Evolutionary conservation across 2,113 vertebrate species (phyloP), one percentile per base, ranked within the genome.

Genomic region (Sinocyclocheilus rhinocerous): DNA sequence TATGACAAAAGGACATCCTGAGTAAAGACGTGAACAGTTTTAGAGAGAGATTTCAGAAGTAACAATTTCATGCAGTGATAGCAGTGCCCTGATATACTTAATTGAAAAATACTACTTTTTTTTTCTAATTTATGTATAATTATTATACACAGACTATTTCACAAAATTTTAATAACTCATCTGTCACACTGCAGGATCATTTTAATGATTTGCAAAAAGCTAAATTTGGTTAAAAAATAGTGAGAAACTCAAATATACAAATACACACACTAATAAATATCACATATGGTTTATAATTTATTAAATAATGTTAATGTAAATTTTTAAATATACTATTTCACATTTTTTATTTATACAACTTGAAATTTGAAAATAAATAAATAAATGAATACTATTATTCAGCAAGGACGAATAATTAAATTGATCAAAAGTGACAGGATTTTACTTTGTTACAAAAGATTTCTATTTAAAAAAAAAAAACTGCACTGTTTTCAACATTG

Each of bases 1-100:
- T 81, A 99, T 96, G 84, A 98, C 85, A 42, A 99, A 82, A 0
- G 98, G 97, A 81, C 93, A 95, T 6, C 98, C 98, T 99, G 92
- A 26, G 76, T 15, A 87, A 86, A 89, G 24, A 12, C 9, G 36
- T 12, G 48, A 12, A 13, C 6, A 61, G 48, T 50, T 50, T 50
- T 50, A 50, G 48, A 50, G 42, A 29, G 16, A 73, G 0, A 6
- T 6, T 24, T 69, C 13, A 16, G 0, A 15, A 70, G 55, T 20
- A 39, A 20, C 33, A 11, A 33, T 33, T 67, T 67, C 26, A 33
- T 16, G 1, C 55, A 57, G 55, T 59, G 55, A 52, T 50, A 13
- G 48, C 48, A 50, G 48, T 50, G 48, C 48, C 45, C 45, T 48
- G 45, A 13, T 48, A 13, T 20, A 73, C 10, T 42, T 42, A n/a